These are phyloP conservation scores for Cremastinae sp. DNA, from an alignment of 2,888 invertebrate species.

Conservation along the genomic window DNA sequence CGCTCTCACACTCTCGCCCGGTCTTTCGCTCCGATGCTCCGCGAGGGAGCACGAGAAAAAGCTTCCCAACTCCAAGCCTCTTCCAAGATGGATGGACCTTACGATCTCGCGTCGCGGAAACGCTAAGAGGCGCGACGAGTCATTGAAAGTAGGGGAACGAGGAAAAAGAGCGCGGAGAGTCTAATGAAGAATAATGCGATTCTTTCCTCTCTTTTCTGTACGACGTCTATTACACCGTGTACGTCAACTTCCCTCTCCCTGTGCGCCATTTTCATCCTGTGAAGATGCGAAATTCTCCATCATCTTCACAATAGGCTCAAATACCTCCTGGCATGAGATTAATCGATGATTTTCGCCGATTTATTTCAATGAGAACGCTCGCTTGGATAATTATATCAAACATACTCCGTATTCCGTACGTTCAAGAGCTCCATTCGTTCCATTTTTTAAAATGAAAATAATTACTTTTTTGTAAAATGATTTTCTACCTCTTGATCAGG, in stretches of 20 bases:
- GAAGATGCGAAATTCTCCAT: slow-evolving; percentile 3
- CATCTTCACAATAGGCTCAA: no score
- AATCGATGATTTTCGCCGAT: no score
- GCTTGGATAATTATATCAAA: no score
- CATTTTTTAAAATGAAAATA: no score
- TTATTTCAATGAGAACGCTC: no score
- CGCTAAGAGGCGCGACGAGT: slow-evolving; percentile 78
- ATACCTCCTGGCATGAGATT: no score
- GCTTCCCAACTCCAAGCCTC: slow-evolving; percentile 59
- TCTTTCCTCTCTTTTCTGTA: slow-evolving; percentile 42
- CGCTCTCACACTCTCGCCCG: slow-evolving; percentile 21
- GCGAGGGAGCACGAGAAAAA: slow-evolving; percentile 57
- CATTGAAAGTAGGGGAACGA: slow-evolving; percentile 75
- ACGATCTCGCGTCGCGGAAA: slow-evolving; percentile 71
- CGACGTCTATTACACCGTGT: slow-evolving; percentile 39
- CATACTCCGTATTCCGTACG: no score
- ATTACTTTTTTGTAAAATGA: no score
- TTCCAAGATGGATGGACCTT: slow-evolving; percentile 75
- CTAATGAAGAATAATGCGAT: slow-evolving; percentile 78
- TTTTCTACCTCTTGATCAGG: no score
- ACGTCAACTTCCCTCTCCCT: slow-evolving; percentile 37
- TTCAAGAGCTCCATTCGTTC: no score
- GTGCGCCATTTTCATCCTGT: slow-evolving; percentile 5
- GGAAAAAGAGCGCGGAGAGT: slow-evolving; percentile 46
- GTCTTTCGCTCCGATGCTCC: slow-evolving; percentile 49